Evolutionary conservation across 2,888 invertebrate genomes (phyloP).

Genomic region (Noctua janthina): DNA sequence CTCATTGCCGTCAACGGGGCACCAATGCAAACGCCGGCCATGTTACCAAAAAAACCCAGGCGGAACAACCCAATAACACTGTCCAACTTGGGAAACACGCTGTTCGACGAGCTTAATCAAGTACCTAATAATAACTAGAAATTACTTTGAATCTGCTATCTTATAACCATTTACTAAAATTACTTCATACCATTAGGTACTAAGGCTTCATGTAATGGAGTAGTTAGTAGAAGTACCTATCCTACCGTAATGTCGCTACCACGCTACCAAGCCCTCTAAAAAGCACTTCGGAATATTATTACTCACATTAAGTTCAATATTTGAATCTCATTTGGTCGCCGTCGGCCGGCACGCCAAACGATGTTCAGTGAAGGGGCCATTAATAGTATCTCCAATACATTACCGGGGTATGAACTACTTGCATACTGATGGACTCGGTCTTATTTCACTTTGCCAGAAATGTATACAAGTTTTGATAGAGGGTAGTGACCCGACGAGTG

Average conservation of each 20-base stretch:
- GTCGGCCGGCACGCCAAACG: conserved; percentile 47
- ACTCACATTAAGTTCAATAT: conserved; percentile 52
- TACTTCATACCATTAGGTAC: not conserved
- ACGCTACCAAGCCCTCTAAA: conserved; percentile 16
- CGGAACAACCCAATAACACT: not conserved
- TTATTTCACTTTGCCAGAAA: conserved; percentile 21
- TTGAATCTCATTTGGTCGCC: conserved; percentile 54
- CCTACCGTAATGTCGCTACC: conserved; percentile 1
- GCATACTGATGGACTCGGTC: conserved; percentile 15
- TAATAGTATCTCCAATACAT: conserved; percentile 58
- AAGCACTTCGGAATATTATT: conserved; percentile 45
- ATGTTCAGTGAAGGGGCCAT: conserved; percentile 46
- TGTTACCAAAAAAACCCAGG: not conserved
- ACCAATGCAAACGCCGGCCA: not conserved
- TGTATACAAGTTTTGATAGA: not conserved
- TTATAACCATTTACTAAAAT: conserved; percentile 2
- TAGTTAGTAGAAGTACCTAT: not conserved
- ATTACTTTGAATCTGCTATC: not conserved
- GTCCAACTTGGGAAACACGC: not conserved
- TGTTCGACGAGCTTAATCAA: not conserved
- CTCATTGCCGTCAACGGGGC: not conserved
- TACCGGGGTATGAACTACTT: conserved; percentile 24
- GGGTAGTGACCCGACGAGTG: not conserved
- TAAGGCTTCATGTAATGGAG: not conserved
- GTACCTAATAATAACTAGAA: conserved; percentile 1